These are phyloP conservation scores for Electrona antarctica DNA, from an alignment of 2,113 vertebrate genomes.

Conservation along the genomic window DNA sequence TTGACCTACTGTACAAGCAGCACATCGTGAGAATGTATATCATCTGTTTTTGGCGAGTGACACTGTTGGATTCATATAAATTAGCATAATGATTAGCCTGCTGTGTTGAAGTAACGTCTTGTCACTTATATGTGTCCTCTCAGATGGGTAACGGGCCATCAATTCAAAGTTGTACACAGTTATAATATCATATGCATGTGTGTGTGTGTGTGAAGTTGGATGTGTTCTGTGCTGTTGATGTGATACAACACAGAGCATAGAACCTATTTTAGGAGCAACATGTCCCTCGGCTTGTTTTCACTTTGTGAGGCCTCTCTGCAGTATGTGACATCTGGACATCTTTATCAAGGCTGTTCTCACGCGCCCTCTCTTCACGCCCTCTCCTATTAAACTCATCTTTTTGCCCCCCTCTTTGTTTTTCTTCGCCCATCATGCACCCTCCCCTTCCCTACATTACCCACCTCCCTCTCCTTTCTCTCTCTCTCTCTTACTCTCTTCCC, in stretches of 20 bases:
- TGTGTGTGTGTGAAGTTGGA: constrained; percentile 39
- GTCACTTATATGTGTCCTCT: too few species aligned
- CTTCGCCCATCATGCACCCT: neutral
- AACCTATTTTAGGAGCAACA: neutral
- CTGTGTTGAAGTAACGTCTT: too few species aligned
- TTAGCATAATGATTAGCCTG: too few species aligned
- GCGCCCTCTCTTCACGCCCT: neutral
- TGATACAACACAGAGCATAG: constrained; percentile 3
- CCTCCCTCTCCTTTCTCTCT: neutral
- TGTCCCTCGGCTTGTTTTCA: too few species aligned
- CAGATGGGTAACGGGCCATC: neutral
- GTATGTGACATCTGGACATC: neutral
- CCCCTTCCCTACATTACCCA: neutral
- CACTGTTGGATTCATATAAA: too few species aligned
- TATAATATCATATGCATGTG: constrained; percentile 16
- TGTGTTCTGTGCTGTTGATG: constrained; percentile 2
- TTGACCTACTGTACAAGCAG: too few species aligned
- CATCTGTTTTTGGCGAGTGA: too few species aligned
- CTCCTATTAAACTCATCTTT: neutral
- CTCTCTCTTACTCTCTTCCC: neutral
- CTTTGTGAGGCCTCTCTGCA: too few species aligned
- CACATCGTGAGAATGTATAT: too few species aligned
- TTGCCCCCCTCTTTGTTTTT: neutral
- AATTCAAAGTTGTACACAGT: constrained; percentile 3
- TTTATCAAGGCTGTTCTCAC: neutral